Conservation (phyloP, 2,113 vertebrate genomes). For the Boulengerochromis microlepis region DNA sequence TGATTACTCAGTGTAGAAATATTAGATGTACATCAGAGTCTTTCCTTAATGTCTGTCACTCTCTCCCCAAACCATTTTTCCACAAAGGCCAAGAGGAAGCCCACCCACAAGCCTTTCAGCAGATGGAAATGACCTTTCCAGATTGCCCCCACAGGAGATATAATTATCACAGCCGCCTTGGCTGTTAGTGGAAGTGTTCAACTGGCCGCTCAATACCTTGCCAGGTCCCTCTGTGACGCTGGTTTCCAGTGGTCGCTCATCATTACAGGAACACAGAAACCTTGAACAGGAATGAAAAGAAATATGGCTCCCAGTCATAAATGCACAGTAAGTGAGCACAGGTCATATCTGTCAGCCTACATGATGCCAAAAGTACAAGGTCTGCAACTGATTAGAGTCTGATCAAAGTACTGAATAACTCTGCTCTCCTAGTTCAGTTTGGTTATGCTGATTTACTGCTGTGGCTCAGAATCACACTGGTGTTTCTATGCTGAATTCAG, state of each 20-base stretch:
- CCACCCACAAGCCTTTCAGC: constrained; percentile 28
- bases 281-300: constrained; percentile 8
- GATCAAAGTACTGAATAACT: background rate
- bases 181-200: constrained; percentile 34
- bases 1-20: background rate
- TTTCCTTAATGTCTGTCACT: background rate
- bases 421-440: background rate
- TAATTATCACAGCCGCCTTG: constrained; percentile 45
- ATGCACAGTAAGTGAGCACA: background rate
- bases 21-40: background rate
- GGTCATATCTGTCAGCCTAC: background rate
- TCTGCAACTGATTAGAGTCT: background rate
- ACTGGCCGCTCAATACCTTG: constrained; percentile 17
- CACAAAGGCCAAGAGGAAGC: constrained; percentile 14
- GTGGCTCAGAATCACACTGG: background rate
- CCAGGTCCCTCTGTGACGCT: constrained; percentile 14
- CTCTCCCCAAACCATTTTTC: background rate
- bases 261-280: constrained; percentile 8
- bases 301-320: background rate
- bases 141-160: constrained; percentile 46
- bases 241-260: constrained; percentile 13
- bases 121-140: constrained; percentile 59
- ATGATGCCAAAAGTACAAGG: background rate
- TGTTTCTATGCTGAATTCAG: background rate
- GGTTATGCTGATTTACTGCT: background rate